These are phyloP conservation scores for Apis mellifera DNA, from an alignment of 1,140 invertebrate species.

Conservation along the genomic window Amel_HAv3.1 CM009936.2:17677501-17678000, in stretches of 20 bases:
- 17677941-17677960: conserved; percentile 53
- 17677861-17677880: conserved; percentile 68
- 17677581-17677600: background rate
- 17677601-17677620: conserved; percentile 38
- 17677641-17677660: conserved; percentile 67
- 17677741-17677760: conserved; percentile 69
- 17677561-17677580: conserved; percentile 28
- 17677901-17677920: conserved; percentile 60
- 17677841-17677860: conserved; percentile 68
- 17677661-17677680: conserved; percentile 80
- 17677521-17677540: conserved; percentile 48
- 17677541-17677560: conserved; percentile 68
- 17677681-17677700: conserved; percentile 81
- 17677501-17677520: too few species aligned
- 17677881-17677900: conserved; percentile 69
- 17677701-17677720: conserved; percentile 80
- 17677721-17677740: conserved; percentile 77
- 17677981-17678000: conserved; percentile 31
- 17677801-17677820: conserved; percentile 62
- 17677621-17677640: conserved; percentile 3
- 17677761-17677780: conserved; percentile 73
- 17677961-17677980: conserved; percentile 47
- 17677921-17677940: conserved; percentile 57
- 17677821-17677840: conserved; percentile 66
- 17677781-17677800: conserved; percentile 78